Percentiles rank a stretch among this genome's conserved stretches.
Evolutionary conservation across 1,140 invertebrate genomes (phyloP).

Genomic region (Musca vetustissima): DNA sequence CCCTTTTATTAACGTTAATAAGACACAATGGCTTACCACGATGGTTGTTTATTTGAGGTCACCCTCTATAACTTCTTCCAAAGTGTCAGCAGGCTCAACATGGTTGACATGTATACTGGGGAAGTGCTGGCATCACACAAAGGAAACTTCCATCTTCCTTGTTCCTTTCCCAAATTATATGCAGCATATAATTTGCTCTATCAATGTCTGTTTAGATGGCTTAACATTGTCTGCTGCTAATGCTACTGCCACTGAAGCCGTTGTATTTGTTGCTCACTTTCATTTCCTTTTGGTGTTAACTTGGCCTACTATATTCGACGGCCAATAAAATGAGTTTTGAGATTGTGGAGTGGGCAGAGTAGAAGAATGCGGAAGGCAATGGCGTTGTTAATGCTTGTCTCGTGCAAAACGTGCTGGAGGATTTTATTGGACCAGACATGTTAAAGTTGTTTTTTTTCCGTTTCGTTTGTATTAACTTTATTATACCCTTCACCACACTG

Average conservation of each 20-base stretch:
- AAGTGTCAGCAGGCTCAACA: constrained; percentile 1
- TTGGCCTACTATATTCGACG: no score
- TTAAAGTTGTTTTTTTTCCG: no score
- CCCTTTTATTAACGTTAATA: constrained; percentile 19
- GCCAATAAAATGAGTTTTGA: no score
- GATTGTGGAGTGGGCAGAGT: no score
- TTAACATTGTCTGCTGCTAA: constrained; percentile 9
- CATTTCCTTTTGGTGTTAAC: no score
- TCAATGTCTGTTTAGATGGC: constrained; percentile 21
- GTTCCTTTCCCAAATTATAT: neutral
- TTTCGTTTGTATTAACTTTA: constrained; percentile 11
- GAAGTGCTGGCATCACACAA: neutral
- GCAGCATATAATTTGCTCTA: constrained; percentile 22
- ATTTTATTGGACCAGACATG: constrained; percentile 16
- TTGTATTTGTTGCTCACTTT: no score
- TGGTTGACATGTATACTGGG: neutral
- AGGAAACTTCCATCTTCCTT: no score
- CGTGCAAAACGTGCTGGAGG: constrained; percentile 14
- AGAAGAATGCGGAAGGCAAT: no score
- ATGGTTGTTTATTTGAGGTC: constrained; percentile 24
- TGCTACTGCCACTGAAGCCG: neutral
- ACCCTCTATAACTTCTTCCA: constrained; percentile 8
- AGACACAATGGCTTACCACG: constrained; percentile 20
- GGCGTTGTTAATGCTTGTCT: constrained; percentile 16
- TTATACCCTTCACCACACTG: no score